Percentiles rank a stretch among this genome's conserved stretches.
These are phyloP conservation scores for Crossocerus cetratus DNA, from an alignment of 2,888 invertebrate genomes.

Conservation along the genomic window DNA sequence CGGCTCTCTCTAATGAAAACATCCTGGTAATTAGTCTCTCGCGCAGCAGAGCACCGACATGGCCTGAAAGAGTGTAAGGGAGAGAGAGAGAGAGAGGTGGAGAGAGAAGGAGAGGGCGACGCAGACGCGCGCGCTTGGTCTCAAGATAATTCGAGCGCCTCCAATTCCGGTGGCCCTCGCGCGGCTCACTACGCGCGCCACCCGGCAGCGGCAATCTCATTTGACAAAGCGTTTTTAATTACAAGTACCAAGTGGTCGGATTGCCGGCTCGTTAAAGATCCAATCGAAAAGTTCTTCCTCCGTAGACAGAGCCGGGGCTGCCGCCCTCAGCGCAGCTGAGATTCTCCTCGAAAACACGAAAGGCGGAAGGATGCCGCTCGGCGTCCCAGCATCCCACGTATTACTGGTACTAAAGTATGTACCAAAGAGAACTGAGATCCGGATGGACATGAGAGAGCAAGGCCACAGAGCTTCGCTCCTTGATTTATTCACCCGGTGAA, in stretches of 20 bases:
- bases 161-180: conserved; percentile 1
- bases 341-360: conserved; percentile 4
- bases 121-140: background rate
- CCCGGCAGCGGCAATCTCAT: background rate
- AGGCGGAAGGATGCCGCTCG: conserved; percentile 31
- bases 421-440: conserved; percentile 41
- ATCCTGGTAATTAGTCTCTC: background rate
- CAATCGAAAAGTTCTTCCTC: background rate
- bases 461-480: conserved; percentile 63
- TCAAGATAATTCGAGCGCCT: conserved; percentile 5
- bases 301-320: conserved; percentile 2
- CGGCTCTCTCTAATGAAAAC: conserved; percentile 3
- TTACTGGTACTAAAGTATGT: conserved; percentile 63
- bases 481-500: conserved; percentile 74
- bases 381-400: conserved; percentile 43
- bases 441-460: conserved; percentile 56
- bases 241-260: background rate
- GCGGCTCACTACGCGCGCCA: background rate
- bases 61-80: no score
- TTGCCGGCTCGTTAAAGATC: conserved; percentile 3
- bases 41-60: background rate
- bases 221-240: conserved; percentile 6
- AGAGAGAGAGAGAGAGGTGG: no score
- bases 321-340: conserved; percentile 17
- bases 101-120: no score